phyloP scores from a whole-genome alignment of 2,797 vertebrate genomes.

The Gallinago solitaria region DNA sequence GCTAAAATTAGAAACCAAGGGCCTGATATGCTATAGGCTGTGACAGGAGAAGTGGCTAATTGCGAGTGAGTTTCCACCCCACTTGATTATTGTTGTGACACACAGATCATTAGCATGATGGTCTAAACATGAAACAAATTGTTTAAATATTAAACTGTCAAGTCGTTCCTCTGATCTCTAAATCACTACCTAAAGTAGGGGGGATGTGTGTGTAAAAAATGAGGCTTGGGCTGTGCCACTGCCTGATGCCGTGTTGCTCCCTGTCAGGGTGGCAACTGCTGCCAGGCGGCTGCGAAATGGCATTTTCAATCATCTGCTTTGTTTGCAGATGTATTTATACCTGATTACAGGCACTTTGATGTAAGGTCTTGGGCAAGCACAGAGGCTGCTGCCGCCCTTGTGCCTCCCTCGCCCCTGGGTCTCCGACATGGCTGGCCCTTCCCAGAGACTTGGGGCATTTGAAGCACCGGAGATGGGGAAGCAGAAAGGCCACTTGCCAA shows the following conservation, averaged over 20 bases:
- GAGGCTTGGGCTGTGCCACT: background rate
- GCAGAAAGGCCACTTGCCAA: background rate
- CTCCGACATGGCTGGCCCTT: background rate
- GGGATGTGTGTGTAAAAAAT: background rate
- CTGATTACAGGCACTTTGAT: background rate
- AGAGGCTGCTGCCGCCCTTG: background rate
- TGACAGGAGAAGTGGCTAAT: constrained; percentile 29
- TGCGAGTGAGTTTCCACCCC: background rate
- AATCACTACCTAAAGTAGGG: background rate
- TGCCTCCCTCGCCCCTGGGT: background rate
- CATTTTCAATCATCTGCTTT: background rate
- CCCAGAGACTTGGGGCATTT: background rate
- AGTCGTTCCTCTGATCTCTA: constrained; percentile 1
- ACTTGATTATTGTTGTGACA: constrained; percentile 53
- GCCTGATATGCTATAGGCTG: background rate
- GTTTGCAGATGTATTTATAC: background rate
- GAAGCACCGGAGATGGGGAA: background rate
- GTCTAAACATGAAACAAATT: constrained; percentile 14
- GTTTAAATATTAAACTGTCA: constrained; percentile 39
- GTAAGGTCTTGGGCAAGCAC: fast-evolving
- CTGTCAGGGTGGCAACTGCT: background rate
- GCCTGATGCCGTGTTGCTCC: background rate
- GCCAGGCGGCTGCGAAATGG: background rate
- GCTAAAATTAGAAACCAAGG: constrained; percentile 37
- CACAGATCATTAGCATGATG: background rate